phyloP scores from a whole-genome alignment of 2,113 vertebrate genomes.

The Eurystomus gularis region DNA sequence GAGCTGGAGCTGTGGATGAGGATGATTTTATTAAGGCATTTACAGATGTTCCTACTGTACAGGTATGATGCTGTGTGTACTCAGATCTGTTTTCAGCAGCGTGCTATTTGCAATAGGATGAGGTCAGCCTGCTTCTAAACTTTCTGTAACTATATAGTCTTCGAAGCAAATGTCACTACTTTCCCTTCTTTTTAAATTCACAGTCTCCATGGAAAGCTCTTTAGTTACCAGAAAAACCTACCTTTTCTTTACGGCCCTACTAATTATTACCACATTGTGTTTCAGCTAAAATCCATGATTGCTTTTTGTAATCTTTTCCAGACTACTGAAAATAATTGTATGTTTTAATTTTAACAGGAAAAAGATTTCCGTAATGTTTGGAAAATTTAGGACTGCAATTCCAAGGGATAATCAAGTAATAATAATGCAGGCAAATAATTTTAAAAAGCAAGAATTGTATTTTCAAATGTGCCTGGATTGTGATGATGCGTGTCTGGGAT shows the following conservation, averaged over 20 bases:
- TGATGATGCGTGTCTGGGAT: neutral
- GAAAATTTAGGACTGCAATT: neutral
- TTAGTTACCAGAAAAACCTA: neutral
- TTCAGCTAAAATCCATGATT: neutral
- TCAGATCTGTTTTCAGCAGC: neutral
- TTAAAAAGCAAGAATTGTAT: neutral
- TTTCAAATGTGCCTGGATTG: neutral
- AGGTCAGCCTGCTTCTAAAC: neutral
- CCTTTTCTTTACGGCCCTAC: neutral
- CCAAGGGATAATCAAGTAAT: neutral
- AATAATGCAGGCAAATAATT: neutral
- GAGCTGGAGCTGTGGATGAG: conserved; percentile 89
- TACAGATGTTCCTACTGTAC: conserved; percentile 92
- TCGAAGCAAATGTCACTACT: neutral
- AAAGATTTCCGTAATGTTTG: neutral
- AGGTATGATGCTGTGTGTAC: conserved; percentile 73
- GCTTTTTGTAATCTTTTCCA: neutral
- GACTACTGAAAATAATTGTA: neutral
- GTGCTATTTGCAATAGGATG: rapidly evolving
- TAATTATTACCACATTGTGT: neutral
- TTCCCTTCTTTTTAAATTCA: neutral
- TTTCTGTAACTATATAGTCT: neutral
- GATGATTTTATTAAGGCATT: conserved; percentile 94
- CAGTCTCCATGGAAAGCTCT: neutral
- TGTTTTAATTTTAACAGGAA: neutral